These are phyloP conservation scores for Parotocinclus haroldoi DNA, from an alignment of 2,797 vertebrate genomes.

Conservation along the genomic window DNA sequence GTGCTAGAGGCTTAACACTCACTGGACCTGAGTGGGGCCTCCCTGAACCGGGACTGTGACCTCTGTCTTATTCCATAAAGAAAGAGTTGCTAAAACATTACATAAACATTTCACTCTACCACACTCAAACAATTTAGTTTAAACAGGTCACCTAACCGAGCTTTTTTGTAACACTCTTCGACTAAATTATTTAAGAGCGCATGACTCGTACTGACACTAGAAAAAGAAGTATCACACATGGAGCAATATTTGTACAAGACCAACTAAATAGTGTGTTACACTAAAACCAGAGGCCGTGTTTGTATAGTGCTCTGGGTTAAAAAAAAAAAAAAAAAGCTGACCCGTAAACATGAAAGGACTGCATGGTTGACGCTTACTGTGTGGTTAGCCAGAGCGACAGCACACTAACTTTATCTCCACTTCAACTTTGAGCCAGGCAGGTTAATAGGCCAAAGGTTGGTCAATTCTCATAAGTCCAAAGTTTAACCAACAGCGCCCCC, in stretches of 20 bases:
- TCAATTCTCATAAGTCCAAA: constrained; percentile 26
- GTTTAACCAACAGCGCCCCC: constrained; percentile 56
- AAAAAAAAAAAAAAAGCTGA: constrained; percentile 7
- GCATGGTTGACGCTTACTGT: constrained; percentile 25
- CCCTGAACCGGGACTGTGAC: neutral
- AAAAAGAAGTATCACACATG: neutral
- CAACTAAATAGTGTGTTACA: too few species aligned
- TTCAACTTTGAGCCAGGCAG: constrained; percentile 29
- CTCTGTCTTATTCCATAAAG: constrained; percentile 8
- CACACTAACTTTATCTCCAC: constrained; percentile 30
- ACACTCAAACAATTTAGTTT: neutral
- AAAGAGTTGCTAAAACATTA: neutral
- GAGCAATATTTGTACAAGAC: too few species aligned
- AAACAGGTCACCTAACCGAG: neutral
- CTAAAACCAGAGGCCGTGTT: constrained; percentile 25
- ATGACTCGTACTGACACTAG: neutral
- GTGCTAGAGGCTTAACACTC: constrained; percentile 20
- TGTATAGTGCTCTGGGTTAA: constrained; percentile 6
- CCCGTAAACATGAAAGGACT: constrained; percentile 37
- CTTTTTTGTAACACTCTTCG: neutral
- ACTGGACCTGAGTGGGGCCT: constrained; percentile 22
- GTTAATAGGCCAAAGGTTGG: constrained; percentile 43
- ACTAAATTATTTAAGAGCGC: too few species aligned
- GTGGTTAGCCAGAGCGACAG: constrained; percentile 27
- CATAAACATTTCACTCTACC: constrained; percentile 5